Base-by-base conservation (phyloP, 2,888 invertebrate genomes). In the Hypomecis atomaria region DNA sequence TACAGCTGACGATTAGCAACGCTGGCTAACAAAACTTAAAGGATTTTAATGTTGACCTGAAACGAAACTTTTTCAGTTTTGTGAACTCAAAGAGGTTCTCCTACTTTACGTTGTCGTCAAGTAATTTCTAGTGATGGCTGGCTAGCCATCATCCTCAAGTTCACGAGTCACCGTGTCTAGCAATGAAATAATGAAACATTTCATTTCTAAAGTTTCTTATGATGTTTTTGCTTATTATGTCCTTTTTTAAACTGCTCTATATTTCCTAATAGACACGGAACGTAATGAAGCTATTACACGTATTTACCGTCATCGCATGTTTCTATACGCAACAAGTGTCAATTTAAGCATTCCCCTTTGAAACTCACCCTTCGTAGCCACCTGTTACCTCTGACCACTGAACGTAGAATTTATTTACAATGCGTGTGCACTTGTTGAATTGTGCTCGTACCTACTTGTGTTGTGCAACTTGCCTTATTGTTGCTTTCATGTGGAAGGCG, bases 241-340 rank as follows among this genome's bases (percentile, higher is more conserved):
- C 3, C 23, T 23, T 23, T 23, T 23, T 3, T 23, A 23, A 23
- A 23, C 36, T 37, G 11, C 5, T 8, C 5, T 40, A 6, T 4
- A 33, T 8, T 5, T 23, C 6, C 36, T 65, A 60, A 61, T 61
- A 34, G 37, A 43, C 43, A 42, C 42, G 61, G 48, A 62, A 52
- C 68, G 73, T 76, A 78, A 82, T 84, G 70, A 78, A 81, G 78
- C 74, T 72, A 81, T 83, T 77, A 76, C 71, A 71, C 73, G 76
- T 72, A 66, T 70, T 67, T 73, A 74, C 71, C 58, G 57, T 52
- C 50, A 56, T 59, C 61, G 47, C 13, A 52, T 56, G 59, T 56
- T 54, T 57, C 54, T 67, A 58, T 62, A 69, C 65, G 85, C 83
- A 88, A 88, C 88, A 87, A 88, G 88, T 88, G 87, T 73, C 77